Percentiles rank a stretch among this genome's conserved stretches.
These are phyloP conservation scores for Chrysomela aeneicollis DNA, from an alignment of 2,888 invertebrate species.

Conservation along the genomic window DNA sequence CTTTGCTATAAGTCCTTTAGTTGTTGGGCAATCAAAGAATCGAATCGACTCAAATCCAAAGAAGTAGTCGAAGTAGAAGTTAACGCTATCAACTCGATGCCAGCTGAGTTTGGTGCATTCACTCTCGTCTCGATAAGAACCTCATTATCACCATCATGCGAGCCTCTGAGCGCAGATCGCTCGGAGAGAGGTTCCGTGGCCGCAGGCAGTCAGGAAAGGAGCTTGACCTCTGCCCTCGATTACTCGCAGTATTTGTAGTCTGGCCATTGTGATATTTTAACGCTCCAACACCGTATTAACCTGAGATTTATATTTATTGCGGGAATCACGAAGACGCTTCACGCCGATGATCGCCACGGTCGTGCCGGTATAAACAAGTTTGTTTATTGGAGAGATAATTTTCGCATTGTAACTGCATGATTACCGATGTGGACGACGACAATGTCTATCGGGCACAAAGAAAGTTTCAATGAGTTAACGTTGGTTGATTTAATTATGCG, in stretches of 20 bases:
- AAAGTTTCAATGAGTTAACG: no score
- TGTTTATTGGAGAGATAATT: neutral
- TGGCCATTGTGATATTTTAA: constrained; percentile 43
- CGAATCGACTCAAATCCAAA: no score
- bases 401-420: neutral
- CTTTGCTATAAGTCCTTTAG: no score
- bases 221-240: constrained; percentile 54
- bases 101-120: neutral
- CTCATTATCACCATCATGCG: constrained; percentile 1
- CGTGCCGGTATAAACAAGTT: neutral
- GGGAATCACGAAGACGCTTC: constrained; percentile 5
- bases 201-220: constrained; percentile 50
- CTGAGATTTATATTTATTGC: constrained; percentile 17
- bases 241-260: constrained; percentile 49
- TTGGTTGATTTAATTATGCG: no score
- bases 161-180: neutral
- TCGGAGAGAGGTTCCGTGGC: constrained; percentile 20
- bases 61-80: constrained; percentile 17
- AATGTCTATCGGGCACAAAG: no score
- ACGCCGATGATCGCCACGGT: neutral
- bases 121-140: neutral
- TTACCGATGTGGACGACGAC: neutral
- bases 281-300: constrained; percentile 27
- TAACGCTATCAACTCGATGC: constrained; percentile 5
- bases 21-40: no score